These are phyloP conservation scores for Nothoprocta perdicaria DNA, from an alignment of 2,113 vertebrate genomes.

Conservation along the genomic window DNA sequence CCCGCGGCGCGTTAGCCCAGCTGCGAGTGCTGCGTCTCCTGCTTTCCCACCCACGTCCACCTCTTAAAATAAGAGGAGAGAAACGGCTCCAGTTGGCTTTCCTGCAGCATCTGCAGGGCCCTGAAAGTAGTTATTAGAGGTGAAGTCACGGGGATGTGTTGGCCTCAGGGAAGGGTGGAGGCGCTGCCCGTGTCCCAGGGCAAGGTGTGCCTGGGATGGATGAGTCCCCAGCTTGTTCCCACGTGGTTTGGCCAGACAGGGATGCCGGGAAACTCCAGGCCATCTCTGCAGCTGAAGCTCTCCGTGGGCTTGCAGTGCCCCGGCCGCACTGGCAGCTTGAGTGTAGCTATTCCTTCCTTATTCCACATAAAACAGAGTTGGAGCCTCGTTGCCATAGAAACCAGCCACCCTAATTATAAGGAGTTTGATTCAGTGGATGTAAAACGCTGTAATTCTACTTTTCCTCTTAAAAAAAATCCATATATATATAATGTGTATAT, in stretches of 20 bases:
- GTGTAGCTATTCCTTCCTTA: slow-evolving; percentile 63
- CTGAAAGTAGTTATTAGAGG: slow-evolving; percentile 55
- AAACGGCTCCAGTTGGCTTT: slow-evolving; percentile 56
- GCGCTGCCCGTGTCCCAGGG: background rate
- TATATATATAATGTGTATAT: no score
- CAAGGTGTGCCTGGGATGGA: background rate
- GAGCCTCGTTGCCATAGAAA: slow-evolving; percentile 80
- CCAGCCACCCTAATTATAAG: slow-evolving; percentile 82
- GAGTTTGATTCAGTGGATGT: slow-evolving; percentile 77
- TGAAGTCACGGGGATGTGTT: slow-evolving; percentile 41
- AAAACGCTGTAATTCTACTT: slow-evolving; percentile 70
- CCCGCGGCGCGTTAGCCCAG: slow-evolving; percentile 31
- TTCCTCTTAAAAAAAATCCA: slow-evolving; percentile 25
- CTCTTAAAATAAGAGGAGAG: slow-evolving; percentile 66
- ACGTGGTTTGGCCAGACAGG: no score
- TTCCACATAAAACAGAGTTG: slow-evolving; percentile 76
- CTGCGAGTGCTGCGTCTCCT: slow-evolving; percentile 51
- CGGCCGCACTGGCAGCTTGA: slow-evolving; percentile 68
- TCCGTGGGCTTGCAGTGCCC: background rate
- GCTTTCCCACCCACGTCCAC: slow-evolving; percentile 56
- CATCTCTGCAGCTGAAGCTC: background rate
- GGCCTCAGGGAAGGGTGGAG: slow-evolving; percentile 33
- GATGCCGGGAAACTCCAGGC: background rate
- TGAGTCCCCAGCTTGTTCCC: background rate
- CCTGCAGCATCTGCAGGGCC: background rate